A percentile compares a stretch with the other conserved stretches of the same genome.
These are phyloP conservation scores for Drosophila mimica DNA, from an alignment of 2,888 invertebrate genomes.

Conservation along the genomic window DNA sequence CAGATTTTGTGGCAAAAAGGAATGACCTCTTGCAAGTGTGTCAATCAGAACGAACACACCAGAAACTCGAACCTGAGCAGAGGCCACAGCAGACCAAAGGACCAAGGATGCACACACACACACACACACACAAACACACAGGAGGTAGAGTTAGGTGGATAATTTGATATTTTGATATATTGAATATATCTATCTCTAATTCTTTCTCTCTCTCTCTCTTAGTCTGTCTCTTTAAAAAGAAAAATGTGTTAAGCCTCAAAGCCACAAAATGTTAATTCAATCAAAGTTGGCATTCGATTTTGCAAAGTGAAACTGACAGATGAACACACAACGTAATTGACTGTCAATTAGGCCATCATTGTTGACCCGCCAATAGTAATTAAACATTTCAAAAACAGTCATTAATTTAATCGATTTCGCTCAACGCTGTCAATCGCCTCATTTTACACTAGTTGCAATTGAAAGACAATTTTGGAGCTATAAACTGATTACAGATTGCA, in stretches of 20 bases:
- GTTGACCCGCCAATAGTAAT: constrained; percentile 8
- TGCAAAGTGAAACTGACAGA: constrained; percentile 21
- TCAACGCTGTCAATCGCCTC: background rate
- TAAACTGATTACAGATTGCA: background rate
- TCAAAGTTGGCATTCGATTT: constrained; percentile 3
- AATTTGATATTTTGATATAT: constrained; percentile 46
- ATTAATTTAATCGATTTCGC: background rate
- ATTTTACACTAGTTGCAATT: background rate
- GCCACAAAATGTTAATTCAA: constrained; percentile 23
- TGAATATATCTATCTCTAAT: background rate
- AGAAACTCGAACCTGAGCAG: background rate
- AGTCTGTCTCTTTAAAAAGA: background rate
- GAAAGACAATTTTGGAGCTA: background rate
- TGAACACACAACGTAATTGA: constrained; percentile 17
- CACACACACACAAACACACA: background rate
- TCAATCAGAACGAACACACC: background rate
- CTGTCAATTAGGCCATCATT: constrained; percentile 29
- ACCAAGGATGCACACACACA: background rate
- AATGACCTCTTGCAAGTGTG: background rate
- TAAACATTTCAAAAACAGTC: constrained; percentile 17
- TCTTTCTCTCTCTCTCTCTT: background rate
- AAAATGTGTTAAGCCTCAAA: constrained; percentile 1
- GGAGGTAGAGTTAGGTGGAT: background rate
- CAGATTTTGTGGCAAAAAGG: background rate
- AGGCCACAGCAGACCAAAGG: background rate